A percentile compares a stretch with the other conserved stretches of the same genome.
Conservation (phyloP, 2,113 vertebrate species). For the Kryptolebias marmoratus region DNA sequence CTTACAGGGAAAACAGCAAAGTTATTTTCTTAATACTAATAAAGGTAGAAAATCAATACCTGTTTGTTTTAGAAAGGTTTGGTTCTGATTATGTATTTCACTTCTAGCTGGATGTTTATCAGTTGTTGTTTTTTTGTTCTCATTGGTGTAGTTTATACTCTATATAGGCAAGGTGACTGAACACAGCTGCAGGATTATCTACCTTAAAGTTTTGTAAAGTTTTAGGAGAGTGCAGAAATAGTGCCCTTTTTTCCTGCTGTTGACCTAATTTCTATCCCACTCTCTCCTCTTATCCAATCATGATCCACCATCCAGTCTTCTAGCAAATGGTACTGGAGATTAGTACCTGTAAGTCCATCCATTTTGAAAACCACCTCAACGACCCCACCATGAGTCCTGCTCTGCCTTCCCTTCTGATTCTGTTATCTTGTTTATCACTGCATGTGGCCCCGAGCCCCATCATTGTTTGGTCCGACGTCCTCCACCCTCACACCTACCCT, state of each 20-base stretch:
- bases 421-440: conserved; percentile 30
- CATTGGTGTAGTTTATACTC: too few relatives aligned
- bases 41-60: too few relatives aligned
- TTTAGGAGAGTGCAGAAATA: not conserved
- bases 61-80: too few relatives aligned
- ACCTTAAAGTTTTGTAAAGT: not conserved
- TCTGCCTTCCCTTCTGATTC: not conserved
- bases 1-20: too few relatives aligned
- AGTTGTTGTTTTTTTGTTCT: too few relatives aligned
- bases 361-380: conserved; percentile 36
- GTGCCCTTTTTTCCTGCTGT: conserved; percentile 6
- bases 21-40: too few relatives aligned
- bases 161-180: too few relatives aligned
- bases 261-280: conserved; percentile 54
- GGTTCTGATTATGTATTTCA: too few relatives aligned
- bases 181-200: not conserved
- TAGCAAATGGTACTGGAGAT: conserved; percentile 98
- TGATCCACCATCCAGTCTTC: conserved; percentile 87
- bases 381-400: conserved; percentile 5
- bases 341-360: conserved; percentile 95
- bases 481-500: not conserved
- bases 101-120: too few relatives aligned
- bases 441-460: conserved; percentile 53
- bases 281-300: conserved; percentile 73
- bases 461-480: conserved; percentile 8